Percentiles rank a stretch among this genome's conserved stretches.
Conservation (phyloP, 2,113 vertebrate genomes). For the Hippocampus abdominalis region DNA sequence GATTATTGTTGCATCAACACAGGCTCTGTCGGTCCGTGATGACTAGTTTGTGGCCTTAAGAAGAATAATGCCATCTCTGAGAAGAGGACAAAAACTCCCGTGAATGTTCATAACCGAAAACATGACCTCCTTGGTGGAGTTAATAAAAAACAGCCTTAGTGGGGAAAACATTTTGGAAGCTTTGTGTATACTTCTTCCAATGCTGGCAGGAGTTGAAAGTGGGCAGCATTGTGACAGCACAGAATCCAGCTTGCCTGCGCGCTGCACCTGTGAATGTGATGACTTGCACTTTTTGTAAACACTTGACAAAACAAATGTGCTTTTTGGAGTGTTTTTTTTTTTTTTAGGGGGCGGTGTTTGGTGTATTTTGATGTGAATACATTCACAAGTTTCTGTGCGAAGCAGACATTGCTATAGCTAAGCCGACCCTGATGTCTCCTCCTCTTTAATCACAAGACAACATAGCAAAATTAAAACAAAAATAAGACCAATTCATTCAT, state of each 20-base stretch:
- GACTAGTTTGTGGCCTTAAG: no score
- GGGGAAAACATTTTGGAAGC: slow-evolving; percentile 18
- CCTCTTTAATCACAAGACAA: neutral
- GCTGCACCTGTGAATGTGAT: slow-evolving; percentile 71
- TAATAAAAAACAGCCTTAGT: neutral
- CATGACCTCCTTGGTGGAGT: neutral
- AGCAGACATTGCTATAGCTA: neutral
- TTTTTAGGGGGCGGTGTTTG: neutral
- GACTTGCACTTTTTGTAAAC: slow-evolving; percentile 67
- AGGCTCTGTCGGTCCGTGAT: neutral
- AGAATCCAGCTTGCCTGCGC: slow-evolving; percentile 29
- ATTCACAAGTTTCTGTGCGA: neutral
- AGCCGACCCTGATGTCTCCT: neutral
- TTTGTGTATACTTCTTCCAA: slow-evolving; percentile 63
- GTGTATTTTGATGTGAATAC: neutral
- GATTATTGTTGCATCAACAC: neutral
- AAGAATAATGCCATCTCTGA: no score
- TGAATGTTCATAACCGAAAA: neutral
- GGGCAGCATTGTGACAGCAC: slow-evolving; percentile 48
- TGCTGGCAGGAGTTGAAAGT: slow-evolving; percentile 67
- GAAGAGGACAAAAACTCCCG: no score
- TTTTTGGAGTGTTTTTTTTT: neutral
- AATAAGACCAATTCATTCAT: neutral
- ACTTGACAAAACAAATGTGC: slow-evolving; percentile 4
- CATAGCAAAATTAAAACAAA: neutral